phyloP scores from a whole-genome alignment of 2,888 invertebrate genomes.

The Cataglyphis cursor region DNA sequence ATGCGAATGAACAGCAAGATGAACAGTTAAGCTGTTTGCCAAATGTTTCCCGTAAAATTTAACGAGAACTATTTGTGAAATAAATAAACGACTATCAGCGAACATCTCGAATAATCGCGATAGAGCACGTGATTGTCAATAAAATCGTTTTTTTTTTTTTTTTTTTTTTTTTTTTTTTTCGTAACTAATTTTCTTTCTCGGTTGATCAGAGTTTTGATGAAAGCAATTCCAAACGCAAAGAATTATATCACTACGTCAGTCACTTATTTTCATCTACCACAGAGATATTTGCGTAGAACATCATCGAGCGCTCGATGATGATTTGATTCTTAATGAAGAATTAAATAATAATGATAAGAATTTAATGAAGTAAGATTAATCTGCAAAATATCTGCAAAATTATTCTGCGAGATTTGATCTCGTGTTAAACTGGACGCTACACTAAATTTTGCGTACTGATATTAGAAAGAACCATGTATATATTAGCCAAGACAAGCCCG shows the following conservation, averaged over 20 bases:
- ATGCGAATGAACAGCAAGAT: constrained; percentile 5
- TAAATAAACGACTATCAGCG: constrained; percentile 2
- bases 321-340: background rate
- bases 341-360: background rate
- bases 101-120: constrained; percentile 17
- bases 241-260: background rate
- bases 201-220: constrained; percentile 27
- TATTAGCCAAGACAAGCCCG: background rate
- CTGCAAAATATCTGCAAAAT: background rate
- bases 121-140: constrained; percentile 21
- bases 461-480: background rate
- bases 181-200: constrained; percentile 8
- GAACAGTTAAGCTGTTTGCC: constrained; percentile 23
- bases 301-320: background rate
- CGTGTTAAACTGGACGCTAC: background rate
- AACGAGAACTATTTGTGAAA: background rate
- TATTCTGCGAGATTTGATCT: background rate
- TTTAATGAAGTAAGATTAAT: background rate
- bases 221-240: constrained; percentile 25
- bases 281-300: background rate
- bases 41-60: background rate
- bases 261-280: background rate
- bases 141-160: background rate
- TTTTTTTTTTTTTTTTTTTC: constrained; percentile 6
- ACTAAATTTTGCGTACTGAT: background rate